Evolutionary conservation across 2,113 vertebrate genomes (phyloP), one percentile per base, ranked within the genome.

Genomic region (Edolisoma coerulescens): DNA sequence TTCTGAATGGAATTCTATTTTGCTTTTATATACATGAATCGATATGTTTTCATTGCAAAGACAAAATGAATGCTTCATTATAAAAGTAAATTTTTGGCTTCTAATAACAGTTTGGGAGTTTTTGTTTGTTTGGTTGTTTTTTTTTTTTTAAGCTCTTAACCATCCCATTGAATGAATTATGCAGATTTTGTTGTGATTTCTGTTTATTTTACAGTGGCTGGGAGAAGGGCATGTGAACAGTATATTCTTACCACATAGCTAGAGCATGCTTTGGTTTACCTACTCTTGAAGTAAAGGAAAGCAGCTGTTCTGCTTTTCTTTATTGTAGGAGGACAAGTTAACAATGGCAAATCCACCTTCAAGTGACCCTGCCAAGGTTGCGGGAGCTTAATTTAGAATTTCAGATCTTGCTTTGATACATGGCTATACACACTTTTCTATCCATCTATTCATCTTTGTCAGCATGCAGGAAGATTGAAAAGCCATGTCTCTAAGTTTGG

Each of bases 361-460:
- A 92, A 6, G n/a, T 74, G 78, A 88, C 78, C 63, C 47, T 41
- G 65, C 16, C 0, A 3, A 87, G 28, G 56, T 68, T 78, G 39
- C 5, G 19, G 42, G 49, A 69, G 37, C 71, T 93, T 80, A 92
- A 92, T 89, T 82, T 95, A 90, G 68, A 76, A 49, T 84, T 60
- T 84, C 76, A 85, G 76, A 32, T 78, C 77, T 83, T 83, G 11
- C 41, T 88, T 84, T 90, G 59, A 77, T 93, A 30, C 39, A 64
- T 77, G 64, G 42, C 30, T 61, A 21, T 37, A 41, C 57, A n/a
- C 7, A 3, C 18, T 70, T 79, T 22, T n/a, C 23, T 92, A 47
- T 60, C 64, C 28, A 39, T 78, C n/a, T 41, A 33, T 93, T 95
- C n/a, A 30, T 94, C 86, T 76, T 92, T 90, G 90, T 88, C 88